Evolutionary conservation across 2,797 vertebrate species (phyloP), one percentile per base, ranked within the genome.

Genomic region (Orientallactaga sibirica): DNA sequence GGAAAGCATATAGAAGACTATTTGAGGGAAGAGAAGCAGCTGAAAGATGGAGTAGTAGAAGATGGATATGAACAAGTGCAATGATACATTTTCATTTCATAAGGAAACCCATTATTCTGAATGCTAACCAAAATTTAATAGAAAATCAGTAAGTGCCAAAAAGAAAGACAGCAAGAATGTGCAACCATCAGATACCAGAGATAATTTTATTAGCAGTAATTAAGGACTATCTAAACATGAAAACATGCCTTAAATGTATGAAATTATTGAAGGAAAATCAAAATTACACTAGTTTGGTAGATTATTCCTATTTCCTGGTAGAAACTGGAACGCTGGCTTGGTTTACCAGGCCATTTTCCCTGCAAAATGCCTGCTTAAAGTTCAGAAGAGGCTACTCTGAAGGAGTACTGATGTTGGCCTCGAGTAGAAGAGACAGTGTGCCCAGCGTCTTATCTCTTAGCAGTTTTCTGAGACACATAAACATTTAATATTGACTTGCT

Each of bases 261-360:
- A 62, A 86, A 83, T 64, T 22, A 24, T 5, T 48, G 11, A 86
- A 67, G 33, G 0, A 48, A 61, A 29, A 52, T 20, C 29, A 62
- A 82, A 66, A 41, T 25, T 8, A 22, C 3, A 55, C 16, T 29
- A n/a, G 25, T 11, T 0, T 68, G 43, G 33, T 0, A 76, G 68
- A 27, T 61, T 5, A 25, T 18, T 10, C 7, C 76, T 27, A 15
- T 9, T 37, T 62, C 27, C 48, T 43, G 64, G 7, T 0, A 19
- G 55, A 48, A 25, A 67, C 9, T 5, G 15, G 24, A 52, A 16
- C 7, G 75, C 19, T 41, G 20, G 61, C 15, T 61, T 12, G 55
- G 2, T 29, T 58, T 25, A 19, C 11, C 20, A 43, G 43, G 22
- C 0, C 2, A 8, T 27, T 1, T 12, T 0, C 6, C 12, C 16